Evolutionary conservation across 1,140 invertebrate species (phyloP).

Genomic region (Lordiphosa stackelbergi): DNA sequence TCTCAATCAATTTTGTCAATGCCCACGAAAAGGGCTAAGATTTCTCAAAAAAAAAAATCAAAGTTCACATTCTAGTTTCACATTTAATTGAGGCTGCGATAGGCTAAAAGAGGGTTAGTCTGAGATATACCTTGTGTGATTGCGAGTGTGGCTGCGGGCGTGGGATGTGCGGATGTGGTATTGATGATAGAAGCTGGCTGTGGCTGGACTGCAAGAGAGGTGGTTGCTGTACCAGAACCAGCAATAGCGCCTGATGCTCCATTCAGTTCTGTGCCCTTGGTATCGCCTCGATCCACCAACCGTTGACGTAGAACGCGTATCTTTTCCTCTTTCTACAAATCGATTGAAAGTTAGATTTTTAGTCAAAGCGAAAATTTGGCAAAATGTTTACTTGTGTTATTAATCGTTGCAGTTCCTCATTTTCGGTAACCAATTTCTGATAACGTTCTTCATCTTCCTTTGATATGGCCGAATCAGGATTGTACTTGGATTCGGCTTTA

Average conservation of each 20-base stretch:
- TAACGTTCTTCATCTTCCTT: slow-evolving; percentile 97
- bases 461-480: slow-evolving; percentile 91
- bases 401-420: slow-evolving; percentile 96
- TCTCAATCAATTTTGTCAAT: slow-evolving; percentile 66
- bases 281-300: slow-evolving; percentile 85
- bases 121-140: slow-evolving; percentile 79
- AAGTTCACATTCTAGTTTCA: slow-evolving; percentile 19
- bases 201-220: slow-evolving; percentile 39
- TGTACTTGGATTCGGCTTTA: slow-evolving; percentile 90
- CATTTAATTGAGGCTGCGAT: slow-evolving; percentile 7
- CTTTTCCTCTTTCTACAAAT: slow-evolving; percentile 90
- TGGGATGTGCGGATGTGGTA: slow-evolving; percentile 47
- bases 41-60: slow-evolving; percentile 55
- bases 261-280: slow-evolving; percentile 77
- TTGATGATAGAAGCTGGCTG: slow-evolving; percentile 52
- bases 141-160: slow-evolving; percentile 70
- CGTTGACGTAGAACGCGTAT: slow-evolving; percentile 88
- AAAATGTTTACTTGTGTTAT: slow-evolving; percentile 87
- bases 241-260: slow-evolving; percentile 71
- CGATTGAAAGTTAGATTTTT: background rate
- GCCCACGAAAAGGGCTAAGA: slow-evolving; percentile 70
- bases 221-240: slow-evolving; percentile 36
- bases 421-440: slow-evolving; percentile 94
- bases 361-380: background rate
- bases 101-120: background rate